Percentiles rank a stretch among this genome's conserved stretches.
phyloP scores from a whole-genome alignment of 2,888 invertebrate genomes.

The Meganola albula region DNA sequence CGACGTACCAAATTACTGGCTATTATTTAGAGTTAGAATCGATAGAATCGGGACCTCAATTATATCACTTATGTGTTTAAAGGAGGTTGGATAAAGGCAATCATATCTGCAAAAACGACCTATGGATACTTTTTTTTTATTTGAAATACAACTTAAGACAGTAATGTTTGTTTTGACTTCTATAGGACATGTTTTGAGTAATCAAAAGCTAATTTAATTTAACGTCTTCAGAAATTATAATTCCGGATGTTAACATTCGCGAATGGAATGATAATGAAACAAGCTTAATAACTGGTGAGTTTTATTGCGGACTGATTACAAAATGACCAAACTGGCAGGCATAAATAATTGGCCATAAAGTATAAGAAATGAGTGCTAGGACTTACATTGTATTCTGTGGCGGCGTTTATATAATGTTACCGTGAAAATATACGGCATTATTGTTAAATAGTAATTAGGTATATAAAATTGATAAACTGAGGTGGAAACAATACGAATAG shows the following conservation, averaged over 20 bases:
- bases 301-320: conserved; percentile 64
- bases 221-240: conserved; percentile 14
- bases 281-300: conserved; percentile 51
- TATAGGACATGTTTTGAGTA: conserved; percentile 15
- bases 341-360: conserved; percentile 66
- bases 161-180: conserved; percentile 39
- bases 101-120: conserved; percentile 63
- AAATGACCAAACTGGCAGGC: conserved; percentile 55
- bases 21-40: conserved; percentile 76
- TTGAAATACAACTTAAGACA: conserved; percentile 30
- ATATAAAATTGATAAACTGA: too few relatives aligned
- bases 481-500: too few relatives aligned
- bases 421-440: conserved; percentile 8
- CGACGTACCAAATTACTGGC: conserved; percentile 72
- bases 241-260: conserved; percentile 30
- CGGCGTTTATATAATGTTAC: conserved; percentile 18
- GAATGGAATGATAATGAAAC: conserved; percentile 46
- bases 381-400: conserved; percentile 47
- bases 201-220: conserved; percentile 11
- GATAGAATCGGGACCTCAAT: conserved; percentile 74
- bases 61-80: conserved; percentile 78
- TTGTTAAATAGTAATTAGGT: too few relatives aligned
- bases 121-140: conserved; percentile 34
- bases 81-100: conserved; percentile 66
- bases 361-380: conserved; percentile 38